phyloP scores from a whole-genome alignment of 2,113 vertebrate species.

The Fregata magnificens region DNA sequence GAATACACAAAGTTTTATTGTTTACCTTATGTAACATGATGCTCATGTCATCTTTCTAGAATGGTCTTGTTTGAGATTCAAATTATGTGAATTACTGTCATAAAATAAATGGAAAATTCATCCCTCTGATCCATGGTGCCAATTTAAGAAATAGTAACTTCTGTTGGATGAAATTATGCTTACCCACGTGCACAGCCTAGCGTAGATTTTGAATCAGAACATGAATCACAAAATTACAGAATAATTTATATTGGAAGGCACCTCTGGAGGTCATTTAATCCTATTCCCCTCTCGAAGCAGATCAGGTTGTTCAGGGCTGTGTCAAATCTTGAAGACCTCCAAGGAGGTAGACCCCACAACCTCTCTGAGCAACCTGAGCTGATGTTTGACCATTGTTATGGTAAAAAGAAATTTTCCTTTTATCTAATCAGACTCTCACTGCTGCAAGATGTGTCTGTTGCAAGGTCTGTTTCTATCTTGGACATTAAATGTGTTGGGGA shows the following conservation, averaged over 20 bases:
- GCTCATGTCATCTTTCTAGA: not conserved
- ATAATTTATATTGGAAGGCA: not conserved
- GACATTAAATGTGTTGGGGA: not conserved
- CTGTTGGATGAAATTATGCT: not conserved
- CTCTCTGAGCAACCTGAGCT: not conserved
- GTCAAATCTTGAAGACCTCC: not conserved
- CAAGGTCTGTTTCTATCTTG: not conserved
- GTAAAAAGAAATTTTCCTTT: not conserved
- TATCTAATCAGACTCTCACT: not conserved
- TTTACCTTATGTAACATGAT: not conserved
- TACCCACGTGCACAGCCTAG: not conserved
- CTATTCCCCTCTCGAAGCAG: fast-evolving
- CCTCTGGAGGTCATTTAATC: not conserved
- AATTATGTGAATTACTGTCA: not conserved
- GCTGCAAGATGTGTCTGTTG: not conserved
- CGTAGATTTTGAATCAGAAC: not conserved
- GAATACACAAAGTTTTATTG: not conserved
- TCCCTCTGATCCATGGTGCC: not conserved
- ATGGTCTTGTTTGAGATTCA: not conserved
- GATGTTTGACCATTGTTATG: not conserved
- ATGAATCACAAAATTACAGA: not conserved
- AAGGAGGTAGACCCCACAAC: not conserved
- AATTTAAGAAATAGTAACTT: not conserved
- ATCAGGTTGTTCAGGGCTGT: not conserved
- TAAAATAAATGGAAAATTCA: not conserved